Conservation (phyloP, 2,888 invertebrate genomes). For the Julus scandinavius region DNA sequence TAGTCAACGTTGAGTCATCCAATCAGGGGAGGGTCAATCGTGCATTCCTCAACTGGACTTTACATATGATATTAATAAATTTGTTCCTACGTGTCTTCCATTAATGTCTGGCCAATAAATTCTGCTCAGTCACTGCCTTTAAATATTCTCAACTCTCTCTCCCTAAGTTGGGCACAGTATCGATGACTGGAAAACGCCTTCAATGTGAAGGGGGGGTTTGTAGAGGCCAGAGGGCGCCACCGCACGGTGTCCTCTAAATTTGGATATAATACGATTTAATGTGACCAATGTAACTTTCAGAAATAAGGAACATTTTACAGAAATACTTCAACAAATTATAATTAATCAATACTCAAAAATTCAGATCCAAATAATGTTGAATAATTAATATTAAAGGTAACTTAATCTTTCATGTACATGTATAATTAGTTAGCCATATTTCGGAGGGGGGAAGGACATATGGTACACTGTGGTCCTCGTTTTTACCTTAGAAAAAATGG, state of each 20-base stretch:
- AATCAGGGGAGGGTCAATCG: constrained; percentile 19
- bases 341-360: too few relatives aligned
- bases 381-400: too few relatives aligned
- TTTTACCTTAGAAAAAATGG: too few relatives aligned
- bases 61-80: constrained; percentile 30
- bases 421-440: too few relatives aligned
- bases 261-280: not conserved
- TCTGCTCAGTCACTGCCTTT: constrained; percentile 6
- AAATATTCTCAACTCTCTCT: not conserved
- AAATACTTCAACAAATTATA: too few relatives aligned
- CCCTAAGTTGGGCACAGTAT: constrained; percentile 6
- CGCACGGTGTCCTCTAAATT: not conserved
- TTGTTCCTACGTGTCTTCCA: not conserved
- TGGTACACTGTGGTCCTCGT: too few relatives aligned
- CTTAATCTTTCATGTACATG: too few relatives aligned
- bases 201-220: not conserved
- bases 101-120: constrained; percentile 3
- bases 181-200: constrained; percentile 28
- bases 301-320: too few relatives aligned
- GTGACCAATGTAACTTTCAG: too few relatives aligned
- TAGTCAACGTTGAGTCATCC: constrained; percentile 28
- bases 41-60: not conserved
- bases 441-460: too few relatives aligned
- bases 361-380: too few relatives aligned
- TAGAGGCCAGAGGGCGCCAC: not conserved